A percentile compares a stretch with the other conserved stretches of the same genome.
These are phyloP conservation scores for Bombus difficillimus DNA, from an alignment of 1,140 invertebrate species.

Conservation along the genomic window DNA sequence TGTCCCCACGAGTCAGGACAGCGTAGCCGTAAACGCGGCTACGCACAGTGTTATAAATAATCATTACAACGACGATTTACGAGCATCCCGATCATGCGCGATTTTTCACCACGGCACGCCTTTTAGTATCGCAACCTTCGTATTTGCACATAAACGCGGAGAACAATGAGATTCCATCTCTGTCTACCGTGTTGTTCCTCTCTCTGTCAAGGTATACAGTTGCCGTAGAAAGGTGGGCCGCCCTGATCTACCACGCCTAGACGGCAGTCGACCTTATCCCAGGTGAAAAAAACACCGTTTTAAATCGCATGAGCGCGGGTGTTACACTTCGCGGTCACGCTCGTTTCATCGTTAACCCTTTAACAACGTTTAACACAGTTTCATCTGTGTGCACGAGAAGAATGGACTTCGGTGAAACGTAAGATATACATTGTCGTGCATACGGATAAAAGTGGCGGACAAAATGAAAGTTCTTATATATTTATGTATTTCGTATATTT, in stretches of 20 bases:
- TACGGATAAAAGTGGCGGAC: no score
- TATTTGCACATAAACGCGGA: conserved; percentile 53
- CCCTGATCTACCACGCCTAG: conserved; percentile 55
- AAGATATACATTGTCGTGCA: no score
- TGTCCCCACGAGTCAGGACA: conserved; percentile 17
- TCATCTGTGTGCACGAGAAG: no score
- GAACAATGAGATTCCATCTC: conserved; percentile 47
- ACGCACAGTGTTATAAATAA: neutral
- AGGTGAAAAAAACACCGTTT: conserved; percentile 54
- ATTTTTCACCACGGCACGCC: conserved; percentile 19
- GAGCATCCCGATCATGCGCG: neutral
- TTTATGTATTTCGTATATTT: no score
- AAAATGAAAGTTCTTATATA: no score
- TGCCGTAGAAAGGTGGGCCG: conserved; percentile 49
- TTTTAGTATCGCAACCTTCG: conserved; percentile 54
- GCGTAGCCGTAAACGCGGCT: neutral
- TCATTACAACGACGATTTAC: neutral
- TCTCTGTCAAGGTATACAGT: neutral
- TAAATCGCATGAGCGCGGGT: conserved; percentile 42
- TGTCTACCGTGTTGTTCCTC: neutral
- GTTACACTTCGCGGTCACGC: conserved; percentile 7
- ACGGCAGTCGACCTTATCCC: conserved; percentile 29
- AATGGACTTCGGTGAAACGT: no score
- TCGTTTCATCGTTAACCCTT: neutral
- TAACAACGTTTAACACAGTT: neutral